phyloP scores from a whole-genome alignment of 2,888 invertebrate genomes.

The Chaetoderma sp. region DNA sequence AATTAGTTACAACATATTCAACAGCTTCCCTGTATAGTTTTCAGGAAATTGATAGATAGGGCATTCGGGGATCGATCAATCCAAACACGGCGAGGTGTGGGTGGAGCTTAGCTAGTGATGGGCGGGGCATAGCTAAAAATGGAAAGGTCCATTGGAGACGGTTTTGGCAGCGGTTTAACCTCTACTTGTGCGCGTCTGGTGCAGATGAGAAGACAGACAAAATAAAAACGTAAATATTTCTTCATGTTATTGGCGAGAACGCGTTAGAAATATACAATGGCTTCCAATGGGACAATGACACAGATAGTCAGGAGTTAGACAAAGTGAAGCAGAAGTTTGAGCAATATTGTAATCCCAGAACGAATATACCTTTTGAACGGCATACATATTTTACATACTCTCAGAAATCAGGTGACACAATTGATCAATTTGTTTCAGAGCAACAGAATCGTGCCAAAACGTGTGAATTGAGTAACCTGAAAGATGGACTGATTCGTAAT shows the following conservation, averaged over 20 bases:
- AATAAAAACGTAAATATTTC: constrained; percentile 13
- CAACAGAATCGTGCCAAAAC: constrained; percentile 12
- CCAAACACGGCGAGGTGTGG: too few species aligned
- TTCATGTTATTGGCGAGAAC: constrained; percentile 20
- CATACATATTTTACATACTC: constrained; percentile 24
- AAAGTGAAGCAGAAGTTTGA: constrained; percentile 20
- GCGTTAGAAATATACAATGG: constrained; percentile 33
- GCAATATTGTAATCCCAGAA: constrained; percentile 26
- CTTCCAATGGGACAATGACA: constrained; percentile 13
- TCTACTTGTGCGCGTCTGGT: constrained; percentile 26
- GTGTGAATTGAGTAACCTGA: constrained; percentile 31
- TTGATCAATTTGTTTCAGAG: constrained; percentile 29
- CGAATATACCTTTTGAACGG: constrained; percentile 29
- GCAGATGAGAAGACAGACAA: constrained; percentile 14
- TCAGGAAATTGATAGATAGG: too few species aligned
- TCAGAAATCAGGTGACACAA: constrained; percentile 19
- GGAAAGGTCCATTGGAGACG: constrained; percentile 28
- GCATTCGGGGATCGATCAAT: too few species aligned
- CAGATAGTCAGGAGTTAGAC: constrained; percentile 12
- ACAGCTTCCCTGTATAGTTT: too few species aligned
- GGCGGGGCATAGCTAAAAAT: too few species aligned
- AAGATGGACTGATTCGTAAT: constrained; percentile 24
- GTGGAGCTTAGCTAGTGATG: too few species aligned
- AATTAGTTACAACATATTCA: too few species aligned
- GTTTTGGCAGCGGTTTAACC: constrained; percentile 27